These are phyloP conservation scores for Ormyrus labotus DNA, from an alignment of 2,888 invertebrate genomes.

Conservation along the genomic window DNA sequence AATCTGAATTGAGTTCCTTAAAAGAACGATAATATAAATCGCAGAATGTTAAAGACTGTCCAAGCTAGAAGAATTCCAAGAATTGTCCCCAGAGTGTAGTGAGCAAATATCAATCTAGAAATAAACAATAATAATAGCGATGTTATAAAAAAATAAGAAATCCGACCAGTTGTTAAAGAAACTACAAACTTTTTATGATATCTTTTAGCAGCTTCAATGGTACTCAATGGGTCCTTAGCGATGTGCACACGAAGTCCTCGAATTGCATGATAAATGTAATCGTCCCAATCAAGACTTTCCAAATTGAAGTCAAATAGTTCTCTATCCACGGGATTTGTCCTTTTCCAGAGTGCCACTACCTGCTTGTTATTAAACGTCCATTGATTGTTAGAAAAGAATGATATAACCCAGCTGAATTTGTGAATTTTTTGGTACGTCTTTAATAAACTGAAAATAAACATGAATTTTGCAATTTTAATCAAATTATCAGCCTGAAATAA, in stretches of 20 bases:
- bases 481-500: neutral
- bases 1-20: too few species aligned
- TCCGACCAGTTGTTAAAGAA: neutral
- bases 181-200: neutral
- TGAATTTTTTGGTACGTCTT: slow-evolving; percentile 85
- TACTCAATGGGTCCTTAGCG: slow-evolving; percentile 85
- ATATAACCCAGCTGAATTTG: slow-evolving; percentile 82
- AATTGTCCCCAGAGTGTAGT: slow-evolving; percentile 64
- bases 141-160: too few species aligned
- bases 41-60: slow-evolving; percentile 27
- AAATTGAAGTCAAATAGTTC: slow-evolving; percentile 85
- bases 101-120: slow-evolving; percentile 66
- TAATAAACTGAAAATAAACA: slow-evolving; percentile 79
- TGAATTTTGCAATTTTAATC: neutral
- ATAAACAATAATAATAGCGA: slow-evolving; percentile 56
- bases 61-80: slow-evolving; percentile 57
- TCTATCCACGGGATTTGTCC: slow-evolving; percentile 79
- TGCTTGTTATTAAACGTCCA: slow-evolving; percentile 84
- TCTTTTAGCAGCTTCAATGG: slow-evolving; percentile 79
- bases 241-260: slow-evolving; percentile 85
- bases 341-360: slow-evolving; percentile 79
- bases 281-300: slow-evolving; percentile 83
- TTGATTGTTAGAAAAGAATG: slow-evolving; percentile 86
- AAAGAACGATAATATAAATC: neutral
- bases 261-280: slow-evolving; percentile 81